A percentile compares a stretch with the other conserved stretches of the same genome.
phyloP scores from a whole-genome alignment of 2,797 vertebrate genomes.

The Rhabdomys pumilio region DNA sequence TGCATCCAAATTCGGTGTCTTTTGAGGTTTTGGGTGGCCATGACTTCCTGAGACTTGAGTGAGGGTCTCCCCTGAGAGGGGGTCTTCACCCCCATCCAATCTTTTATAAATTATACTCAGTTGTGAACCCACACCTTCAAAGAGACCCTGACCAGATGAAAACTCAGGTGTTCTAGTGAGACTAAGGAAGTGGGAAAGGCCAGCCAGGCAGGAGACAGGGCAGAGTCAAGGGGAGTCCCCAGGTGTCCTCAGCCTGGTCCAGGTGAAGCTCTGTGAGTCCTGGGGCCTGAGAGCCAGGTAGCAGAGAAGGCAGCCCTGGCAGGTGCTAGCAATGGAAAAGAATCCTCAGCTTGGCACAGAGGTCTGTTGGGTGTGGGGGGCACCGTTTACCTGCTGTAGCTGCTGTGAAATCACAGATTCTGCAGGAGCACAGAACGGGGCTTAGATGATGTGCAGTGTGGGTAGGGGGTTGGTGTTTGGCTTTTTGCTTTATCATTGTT shows the following conservation, averaged over 20 bases:
- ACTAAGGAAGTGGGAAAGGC: neutral
- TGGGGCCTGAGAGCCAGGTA: neutral
- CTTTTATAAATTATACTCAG: neutral
- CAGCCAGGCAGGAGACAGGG: neutral
- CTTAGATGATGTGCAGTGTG: neutral
- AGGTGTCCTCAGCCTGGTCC: neutral
- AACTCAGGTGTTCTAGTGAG: neutral
- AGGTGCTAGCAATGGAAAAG: neutral
- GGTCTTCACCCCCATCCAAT: no score
- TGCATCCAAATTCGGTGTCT: no score
- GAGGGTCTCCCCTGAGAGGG: no score
- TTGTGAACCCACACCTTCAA: neutral
- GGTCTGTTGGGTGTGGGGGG: fast-evolving
- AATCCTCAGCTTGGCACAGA: neutral
- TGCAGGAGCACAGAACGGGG: no score
- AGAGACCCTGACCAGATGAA: neutral
- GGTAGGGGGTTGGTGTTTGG: neutral
- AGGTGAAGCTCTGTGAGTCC: neutral
- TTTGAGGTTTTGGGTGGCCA: no score
- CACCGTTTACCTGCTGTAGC: neutral
- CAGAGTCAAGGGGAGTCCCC: no score
- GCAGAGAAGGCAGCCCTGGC: neutral
- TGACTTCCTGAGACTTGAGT: no score
- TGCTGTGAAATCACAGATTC: neutral
- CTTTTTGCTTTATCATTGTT: neutral